These are phyloP conservation scores for Phania funesta DNA, from an alignment of 2,888 invertebrate species.

Conservation along the genomic window DNA sequence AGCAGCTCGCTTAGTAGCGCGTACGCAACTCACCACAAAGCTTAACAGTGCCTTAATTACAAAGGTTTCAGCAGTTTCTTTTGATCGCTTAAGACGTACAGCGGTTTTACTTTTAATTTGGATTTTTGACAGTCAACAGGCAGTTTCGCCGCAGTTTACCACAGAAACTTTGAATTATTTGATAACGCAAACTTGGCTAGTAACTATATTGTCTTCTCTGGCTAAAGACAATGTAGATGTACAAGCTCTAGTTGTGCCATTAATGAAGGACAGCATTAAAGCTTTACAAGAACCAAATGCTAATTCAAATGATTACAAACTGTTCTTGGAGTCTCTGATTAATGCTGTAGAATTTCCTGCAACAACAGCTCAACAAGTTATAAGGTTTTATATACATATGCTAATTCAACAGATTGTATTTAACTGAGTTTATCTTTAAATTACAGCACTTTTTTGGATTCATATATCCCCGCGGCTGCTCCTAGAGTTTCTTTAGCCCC, in stretches of 20 bases:
- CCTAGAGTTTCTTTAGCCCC: background rate
- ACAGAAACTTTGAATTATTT: conserved; percentile 82
- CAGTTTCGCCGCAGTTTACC: conserved; percentile 81
- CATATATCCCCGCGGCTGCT: conserved; percentile 69
- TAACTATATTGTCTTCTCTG: conserved; percentile 81
- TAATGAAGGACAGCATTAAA: conserved; percentile 82
- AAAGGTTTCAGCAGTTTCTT: conserved; percentile 82
- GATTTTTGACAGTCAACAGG: conserved; percentile 85
- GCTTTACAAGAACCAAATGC: conserved; percentile 81
- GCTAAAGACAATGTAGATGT: conserved; percentile 82
- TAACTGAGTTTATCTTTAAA: background rate
- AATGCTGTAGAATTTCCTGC: conserved; percentile 83
- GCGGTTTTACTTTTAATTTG: conserved; percentile 85
- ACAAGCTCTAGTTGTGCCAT: conserved; percentile 82
- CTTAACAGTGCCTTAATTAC: conserved; percentile 84
- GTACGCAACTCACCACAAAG: conserved; percentile 82
- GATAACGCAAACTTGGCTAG: conserved; percentile 81
- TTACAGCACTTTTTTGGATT: conserved; percentile 81
- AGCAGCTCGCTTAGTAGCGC: conserved; percentile 85
- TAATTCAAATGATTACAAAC: conserved; percentile 81
- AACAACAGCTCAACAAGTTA: conserved; percentile 82
- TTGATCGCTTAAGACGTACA: conserved; percentile 83
- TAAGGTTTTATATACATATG: conserved; percentile 82
- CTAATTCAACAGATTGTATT: background rate
- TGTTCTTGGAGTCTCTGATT: conserved; percentile 83